A percentile compares a stretch with the other conserved stretches of the same genome.
Evolutionary conservation across 1,140 invertebrate species (phyloP).

Genomic region (Solen grandis): DNA sequence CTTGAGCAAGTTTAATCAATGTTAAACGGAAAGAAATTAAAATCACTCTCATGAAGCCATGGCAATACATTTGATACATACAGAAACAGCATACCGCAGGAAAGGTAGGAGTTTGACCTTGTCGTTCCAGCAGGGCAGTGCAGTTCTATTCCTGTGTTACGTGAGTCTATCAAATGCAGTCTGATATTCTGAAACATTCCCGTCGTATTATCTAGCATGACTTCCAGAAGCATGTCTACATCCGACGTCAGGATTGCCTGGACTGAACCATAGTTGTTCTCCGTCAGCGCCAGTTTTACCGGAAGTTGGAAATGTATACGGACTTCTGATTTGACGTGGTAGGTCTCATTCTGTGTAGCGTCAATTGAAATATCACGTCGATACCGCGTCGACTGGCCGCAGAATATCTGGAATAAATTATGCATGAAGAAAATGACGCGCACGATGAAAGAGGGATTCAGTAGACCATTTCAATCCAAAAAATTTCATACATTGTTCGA

Average conservation of each 20-base stretch:
- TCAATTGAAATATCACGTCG: neutral
- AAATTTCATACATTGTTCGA: too few species aligned
- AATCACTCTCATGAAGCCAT: neutral
- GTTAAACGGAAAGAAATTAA: neutral
- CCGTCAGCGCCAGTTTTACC: neutral
- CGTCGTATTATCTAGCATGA: neutral
- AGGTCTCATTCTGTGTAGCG: neutral
- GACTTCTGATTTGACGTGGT: neutral
- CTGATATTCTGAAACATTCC: neutral
- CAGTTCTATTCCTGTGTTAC: neutral
- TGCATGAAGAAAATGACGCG: too few species aligned
- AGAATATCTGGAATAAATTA: conserved; percentile 3
- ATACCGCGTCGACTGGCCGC: neutral
- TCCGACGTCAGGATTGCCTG: too few species aligned
- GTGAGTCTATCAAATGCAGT: neutral
- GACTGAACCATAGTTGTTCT: neutral
- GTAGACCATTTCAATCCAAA: too few species aligned
- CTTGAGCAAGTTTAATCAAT: neutral
- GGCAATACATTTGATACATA: neutral
- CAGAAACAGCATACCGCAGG: conserved; percentile 11
- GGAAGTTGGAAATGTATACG: neutral
- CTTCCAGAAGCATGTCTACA: neutral
- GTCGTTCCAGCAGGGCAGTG: conserved; percentile 3
- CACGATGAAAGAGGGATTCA: too few species aligned
- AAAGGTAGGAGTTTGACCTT: neutral